Conservation (phyloP, 2,113 vertebrate genomes). For the Spermophilus dauricus region DNA sequence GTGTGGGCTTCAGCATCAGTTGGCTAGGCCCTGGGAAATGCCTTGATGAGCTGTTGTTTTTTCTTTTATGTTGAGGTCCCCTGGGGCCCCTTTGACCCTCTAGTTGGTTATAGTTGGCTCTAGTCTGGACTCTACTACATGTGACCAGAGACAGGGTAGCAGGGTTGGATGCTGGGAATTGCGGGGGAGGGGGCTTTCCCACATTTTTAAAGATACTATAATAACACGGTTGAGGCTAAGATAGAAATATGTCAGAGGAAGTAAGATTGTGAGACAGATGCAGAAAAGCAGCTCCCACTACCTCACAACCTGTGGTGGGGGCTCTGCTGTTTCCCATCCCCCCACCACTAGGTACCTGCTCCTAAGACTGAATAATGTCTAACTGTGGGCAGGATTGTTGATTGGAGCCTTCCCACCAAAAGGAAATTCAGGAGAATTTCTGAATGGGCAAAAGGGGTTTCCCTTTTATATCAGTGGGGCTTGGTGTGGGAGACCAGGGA, state of each 20-base stretch:
- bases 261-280: background rate
- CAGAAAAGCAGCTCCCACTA: background rate
- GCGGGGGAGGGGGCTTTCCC: slow-evolving; percentile 25
- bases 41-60: slow-evolving; percentile 35
- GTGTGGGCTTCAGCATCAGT: background rate
- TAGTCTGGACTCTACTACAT: background rate
- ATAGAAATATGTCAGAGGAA: slow-evolving; percentile 26
- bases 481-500: too few relatives aligned
- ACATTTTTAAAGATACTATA: slow-evolving; percentile 51
- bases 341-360: background rate
- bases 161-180: slow-evolving; percentile 55
- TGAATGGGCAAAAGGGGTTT: background rate
- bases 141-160: slow-evolving; percentile 4
- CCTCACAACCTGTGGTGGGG: background rate
- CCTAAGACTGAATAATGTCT: background rate
- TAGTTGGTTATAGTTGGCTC: slow-evolving; percentile 3
- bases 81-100: background rate
- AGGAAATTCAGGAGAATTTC: background rate
- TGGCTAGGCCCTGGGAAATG: slow-evolving; percentile 1
- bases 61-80: slow-evolving; percentile 63
- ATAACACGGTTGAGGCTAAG: background rate
- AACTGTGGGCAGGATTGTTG: background rate
- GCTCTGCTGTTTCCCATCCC: background rate
- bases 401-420: background rate
- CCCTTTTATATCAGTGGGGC: background rate